Evolutionary conservation across 1,140 invertebrate genomes (phyloP), one percentile per base, ranked within the genome.

Genomic region (Platorchestia sp.): DNA sequence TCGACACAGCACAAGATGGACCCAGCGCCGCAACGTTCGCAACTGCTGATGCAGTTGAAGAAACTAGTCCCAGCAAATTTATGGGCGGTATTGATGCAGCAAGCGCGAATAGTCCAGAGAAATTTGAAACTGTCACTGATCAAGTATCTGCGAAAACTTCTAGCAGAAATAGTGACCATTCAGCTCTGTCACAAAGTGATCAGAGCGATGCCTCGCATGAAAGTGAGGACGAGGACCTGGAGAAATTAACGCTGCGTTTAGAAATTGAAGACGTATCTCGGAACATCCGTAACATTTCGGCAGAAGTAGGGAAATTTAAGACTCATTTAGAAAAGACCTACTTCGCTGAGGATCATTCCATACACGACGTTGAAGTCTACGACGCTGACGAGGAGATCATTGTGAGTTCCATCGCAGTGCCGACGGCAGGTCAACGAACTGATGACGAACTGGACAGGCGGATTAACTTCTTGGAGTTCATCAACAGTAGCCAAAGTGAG

Each of bases 281-380:
- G 14, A 89, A 89, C 14, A 89, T 89, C 27, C 87, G 87, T 89
- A 27, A 89, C n/a, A 89, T 89, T 42, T 89, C 87, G 3, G n/a
- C 87, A 16, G 87, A 89, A 44, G 87, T 89, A 19, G 87, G 87
- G 41, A 89, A 89, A 44, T 89, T 89, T 41, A 89, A 89, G 43
- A 42, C 87, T 42, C 87, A 89, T 89, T 44, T 89, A 42, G 87
- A 89, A 89, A 5, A 89, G 27, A 89, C n/a, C 41, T 89, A 89
- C 41, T 89, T 89, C 14, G 87, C 87, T 14, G 87, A 89, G n/a
- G 87, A 89, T 44, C n/a, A 89, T 27, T 89, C 7, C 14, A 7
- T 89, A 6, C 41, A 89, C 14, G 87, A 41, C n/a, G 87, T 89
- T 42, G 87, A 89, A 3, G 43, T 89, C 41, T 44, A 89, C 87